Conservation (phyloP, 37 sponge, comb jelly and placozoan genomes). For the Lycopodina hypogea region DNA sequence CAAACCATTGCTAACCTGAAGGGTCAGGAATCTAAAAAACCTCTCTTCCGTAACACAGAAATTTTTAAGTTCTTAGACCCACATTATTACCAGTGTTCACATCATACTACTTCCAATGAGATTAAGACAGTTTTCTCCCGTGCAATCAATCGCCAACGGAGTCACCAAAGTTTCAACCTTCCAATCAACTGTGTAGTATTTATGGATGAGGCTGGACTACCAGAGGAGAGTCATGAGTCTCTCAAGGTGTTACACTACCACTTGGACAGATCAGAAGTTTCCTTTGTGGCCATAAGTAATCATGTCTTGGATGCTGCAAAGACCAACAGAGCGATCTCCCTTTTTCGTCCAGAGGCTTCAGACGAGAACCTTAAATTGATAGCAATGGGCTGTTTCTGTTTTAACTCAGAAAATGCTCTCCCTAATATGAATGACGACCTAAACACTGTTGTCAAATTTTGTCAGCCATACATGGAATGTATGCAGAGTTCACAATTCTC, state of each 20-base stretch:
- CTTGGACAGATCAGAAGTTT: constrained; percentile 81
- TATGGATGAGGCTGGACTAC: constrained; percentile 92
- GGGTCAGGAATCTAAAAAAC: constrained; percentile 70
- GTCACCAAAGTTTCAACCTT: constrained; percentile 36
- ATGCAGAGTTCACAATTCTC: constrained; percentile 33
- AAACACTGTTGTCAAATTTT: constrained; percentile 48
- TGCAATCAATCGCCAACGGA: constrained; percentile 74
- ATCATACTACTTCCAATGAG: constrained; percentile 81
- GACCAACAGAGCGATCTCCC: constrained; percentile 80
- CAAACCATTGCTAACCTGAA: constrained; percentile 74
- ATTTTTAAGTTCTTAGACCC: constrained; percentile 72
- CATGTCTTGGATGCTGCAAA: constrained; percentile 93
- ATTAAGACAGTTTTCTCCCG: constrained; percentile 82
- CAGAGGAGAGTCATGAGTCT: constrained; percentile 90
- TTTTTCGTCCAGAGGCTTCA: constrained; percentile 78
- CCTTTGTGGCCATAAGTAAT: constrained; percentile 91
- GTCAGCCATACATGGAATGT: constrained; percentile 32
- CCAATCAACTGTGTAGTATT: constrained; percentile 85
- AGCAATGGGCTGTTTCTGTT: constrained; percentile 64
- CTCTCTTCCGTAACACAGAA: constrained; percentile 48
- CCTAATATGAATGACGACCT: constrained; percentile 48
- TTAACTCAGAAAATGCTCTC: constrained; percentile 39
- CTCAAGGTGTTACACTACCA: constrained; percentile 90
- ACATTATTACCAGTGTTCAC: constrained; percentile 89
- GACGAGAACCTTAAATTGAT: constrained; percentile 58